phyloP scores from a whole-genome alignment of 92 coral and sea anemone genomes.

The Porites evermanni region DNA sequence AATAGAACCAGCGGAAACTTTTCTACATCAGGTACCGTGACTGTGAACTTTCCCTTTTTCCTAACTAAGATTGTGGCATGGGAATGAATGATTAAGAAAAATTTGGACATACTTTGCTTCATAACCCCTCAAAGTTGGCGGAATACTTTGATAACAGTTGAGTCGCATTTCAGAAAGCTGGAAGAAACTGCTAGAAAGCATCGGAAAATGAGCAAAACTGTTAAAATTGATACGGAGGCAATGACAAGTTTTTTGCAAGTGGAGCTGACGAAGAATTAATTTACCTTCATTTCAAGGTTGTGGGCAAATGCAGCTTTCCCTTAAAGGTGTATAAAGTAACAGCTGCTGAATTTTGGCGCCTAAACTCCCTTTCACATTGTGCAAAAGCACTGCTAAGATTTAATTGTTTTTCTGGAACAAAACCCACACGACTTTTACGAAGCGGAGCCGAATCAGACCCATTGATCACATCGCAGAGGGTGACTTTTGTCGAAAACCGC shows the following conservation, averaged over 20 bases:
- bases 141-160: neutral
- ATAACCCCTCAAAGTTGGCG: neutral
- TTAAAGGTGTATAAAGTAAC: slow-evolving; percentile 3
- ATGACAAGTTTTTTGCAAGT: neutral
- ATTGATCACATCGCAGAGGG: slow-evolving; percentile 19
- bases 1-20: neutral
- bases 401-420: slow-evolving; percentile 3
- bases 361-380: neutral
- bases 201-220: too few relatives aligned
- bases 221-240: neutral
- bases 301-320: neutral
- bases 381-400: neutral
- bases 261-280: neutral
- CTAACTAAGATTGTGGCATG: neutral
- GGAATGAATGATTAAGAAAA: neutral
- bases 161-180: neutral
- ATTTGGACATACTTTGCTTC: neutral
- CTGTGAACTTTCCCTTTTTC: neutral
- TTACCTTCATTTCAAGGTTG: too few relatives aligned
- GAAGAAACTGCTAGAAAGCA: neutral
- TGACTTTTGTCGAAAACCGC: slow-evolving; percentile 32
- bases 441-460: neutral
- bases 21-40: neutral
- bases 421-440: neutral
- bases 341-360: neutral